Evolutionary conservation across 2,888 invertebrate species (phyloP).

Genomic region (Syrista parreyssii): DNA sequence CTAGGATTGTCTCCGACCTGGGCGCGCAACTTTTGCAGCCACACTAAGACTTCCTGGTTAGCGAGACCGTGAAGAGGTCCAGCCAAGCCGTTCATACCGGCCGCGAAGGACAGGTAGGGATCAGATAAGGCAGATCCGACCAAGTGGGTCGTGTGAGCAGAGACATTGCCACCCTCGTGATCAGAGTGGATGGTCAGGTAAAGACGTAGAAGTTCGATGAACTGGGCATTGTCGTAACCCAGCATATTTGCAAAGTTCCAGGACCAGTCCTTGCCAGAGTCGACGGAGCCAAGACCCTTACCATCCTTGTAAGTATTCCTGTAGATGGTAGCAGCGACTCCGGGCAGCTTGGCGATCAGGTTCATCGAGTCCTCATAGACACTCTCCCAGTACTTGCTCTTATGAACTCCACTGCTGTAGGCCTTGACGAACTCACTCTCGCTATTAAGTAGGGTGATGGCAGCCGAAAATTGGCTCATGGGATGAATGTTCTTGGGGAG

Average conservation of each 20-base stretch:
- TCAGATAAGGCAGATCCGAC: slow-evolving; percentile 95
- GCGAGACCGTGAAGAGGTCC: slow-evolving; percentile 96
- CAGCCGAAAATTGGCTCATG: slow-evolving; percentile 94
- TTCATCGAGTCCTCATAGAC: slow-evolving; percentile 95
- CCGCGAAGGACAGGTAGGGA: slow-evolving; percentile 92
- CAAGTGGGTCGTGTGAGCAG: slow-evolving; percentile 93
- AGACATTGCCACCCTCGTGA: slow-evolving; percentile 97
- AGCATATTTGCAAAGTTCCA: slow-evolving; percentile 93
- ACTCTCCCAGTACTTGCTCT: slow-evolving; percentile 91
- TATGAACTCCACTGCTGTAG: slow-evolving; percentile 88
- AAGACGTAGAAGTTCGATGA: slow-evolving; percentile 91
- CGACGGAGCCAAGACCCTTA: slow-evolving; percentile 88
- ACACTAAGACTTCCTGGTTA: slow-evolving; percentile 92
- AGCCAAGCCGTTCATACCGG: slow-evolving; percentile 93
- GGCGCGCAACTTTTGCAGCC: slow-evolving; percentile 90
- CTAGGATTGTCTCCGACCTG: slow-evolving; percentile 87
- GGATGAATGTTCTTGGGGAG: slow-evolving; percentile 91
- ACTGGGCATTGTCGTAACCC: slow-evolving; percentile 85
- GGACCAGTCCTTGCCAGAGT: slow-evolving; percentile 91
- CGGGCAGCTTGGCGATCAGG: slow-evolving; percentile 93
- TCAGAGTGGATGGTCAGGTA: slow-evolving; percentile 94
- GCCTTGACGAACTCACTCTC: slow-evolving; percentile 94
- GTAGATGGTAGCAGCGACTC: slow-evolving; percentile 94
- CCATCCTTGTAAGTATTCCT: slow-evolving; percentile 87
- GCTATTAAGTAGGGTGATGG: slow-evolving; percentile 90